Evolutionary conservation across 2,797 vertebrate species (phyloP).

Genomic region (Pseudomugil gertrudae): DNA sequence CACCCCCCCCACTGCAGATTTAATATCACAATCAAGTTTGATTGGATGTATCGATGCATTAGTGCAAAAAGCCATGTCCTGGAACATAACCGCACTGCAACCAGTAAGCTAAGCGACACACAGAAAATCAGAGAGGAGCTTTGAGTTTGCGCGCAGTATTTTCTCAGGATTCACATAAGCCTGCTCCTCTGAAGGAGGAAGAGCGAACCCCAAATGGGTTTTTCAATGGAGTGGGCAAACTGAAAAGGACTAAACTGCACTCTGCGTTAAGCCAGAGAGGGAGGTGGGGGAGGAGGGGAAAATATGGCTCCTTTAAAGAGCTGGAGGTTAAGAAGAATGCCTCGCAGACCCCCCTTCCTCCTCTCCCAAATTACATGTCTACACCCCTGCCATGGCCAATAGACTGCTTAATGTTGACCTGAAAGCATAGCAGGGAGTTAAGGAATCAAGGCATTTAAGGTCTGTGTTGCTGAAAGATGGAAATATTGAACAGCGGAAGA

Average conservation of each 20-base stretch:
- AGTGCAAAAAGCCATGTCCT: neutral
- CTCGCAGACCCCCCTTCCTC: slow-evolving; percentile 71
- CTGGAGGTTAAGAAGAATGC: slow-evolving; percentile 79
- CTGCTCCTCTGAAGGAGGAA: slow-evolving; percentile 61
- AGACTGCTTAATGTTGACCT: slow-evolving; percentile 75
- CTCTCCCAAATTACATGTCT: slow-evolving; percentile 82
- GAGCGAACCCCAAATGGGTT: slow-evolving; percentile 72
- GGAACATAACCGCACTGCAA: neutral
- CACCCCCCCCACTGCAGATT: neutral
- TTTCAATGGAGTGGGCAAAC: slow-evolving; percentile 85
- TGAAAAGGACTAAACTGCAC: slow-evolving; percentile 84
- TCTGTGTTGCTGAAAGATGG: slow-evolving; percentile 42
- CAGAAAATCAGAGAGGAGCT: slow-evolving; percentile 5
- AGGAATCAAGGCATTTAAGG: slow-evolving; percentile 66
- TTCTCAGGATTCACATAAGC: slow-evolving; percentile 50
- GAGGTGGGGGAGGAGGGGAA: slow-evolving; percentile 74
- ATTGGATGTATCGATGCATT: neutral
- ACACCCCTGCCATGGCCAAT: slow-evolving; percentile 76
- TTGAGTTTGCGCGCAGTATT: slow-evolving; percentile 39
- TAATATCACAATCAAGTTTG: neutral
- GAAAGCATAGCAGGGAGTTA: slow-evolving; percentile 66
- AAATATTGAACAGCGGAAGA: slow-evolving; percentile 26
- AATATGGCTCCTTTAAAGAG: slow-evolving; percentile 84
- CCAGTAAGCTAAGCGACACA: neutral
- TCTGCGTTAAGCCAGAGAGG: slow-evolving; percentile 75